Base-by-base conservation (phyloP, 2,888 invertebrate species). In the Drosophila ochracea region DNA sequence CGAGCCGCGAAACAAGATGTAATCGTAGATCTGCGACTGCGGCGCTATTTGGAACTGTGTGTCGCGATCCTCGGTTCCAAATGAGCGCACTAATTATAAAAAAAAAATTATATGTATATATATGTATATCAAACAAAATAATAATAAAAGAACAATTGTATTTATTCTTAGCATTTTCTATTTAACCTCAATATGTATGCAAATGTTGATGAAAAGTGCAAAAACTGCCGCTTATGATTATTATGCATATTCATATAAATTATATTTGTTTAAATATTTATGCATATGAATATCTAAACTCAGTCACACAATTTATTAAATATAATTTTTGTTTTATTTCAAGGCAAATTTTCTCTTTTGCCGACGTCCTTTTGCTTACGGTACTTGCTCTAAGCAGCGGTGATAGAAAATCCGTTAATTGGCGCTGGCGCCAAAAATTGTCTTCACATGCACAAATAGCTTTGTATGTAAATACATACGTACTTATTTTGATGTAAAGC, bases 1-100 rank as follows among this genome's bases (percentile, higher is more conserved):
- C 81, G 98, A 97, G 55, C 99, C 99, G 84, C 99, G 96, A 94
- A 99, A 99, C 87, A 99, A 95, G 91, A 99, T 99, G 94, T 99
- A 99, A 93, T 99, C 99, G 94, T 99, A 99, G 65, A 99, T 97
- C 94, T 99, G 99, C 94, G 98, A 98, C 93, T 99, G 97, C 28
- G 99, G 98, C 62, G 99, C 97, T 67, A 99, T 98, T 75, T 98
- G 98, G 92, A 97, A 97, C 92, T 98, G 97, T 7, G 99, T 97
- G 90, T 98, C 98, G 57, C 99, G 95, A 93, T 99, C 99, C 94
- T 99, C 99, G 47, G 99, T 99, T 66, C 99, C 99, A 95, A 99
- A 99, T 13, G 99, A 99, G 86, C 98, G 96, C 81, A 99, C 99
- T 99, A 94, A 68, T 95, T 82, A 58, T 16, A 73, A 78, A 78